A percentile compares a stretch with the other conserved stretches of the same genome.
Evolutionary conservation across 64 coral and sea anemone species (phyloP).

Genomic region (Montipora cactus): DNA sequence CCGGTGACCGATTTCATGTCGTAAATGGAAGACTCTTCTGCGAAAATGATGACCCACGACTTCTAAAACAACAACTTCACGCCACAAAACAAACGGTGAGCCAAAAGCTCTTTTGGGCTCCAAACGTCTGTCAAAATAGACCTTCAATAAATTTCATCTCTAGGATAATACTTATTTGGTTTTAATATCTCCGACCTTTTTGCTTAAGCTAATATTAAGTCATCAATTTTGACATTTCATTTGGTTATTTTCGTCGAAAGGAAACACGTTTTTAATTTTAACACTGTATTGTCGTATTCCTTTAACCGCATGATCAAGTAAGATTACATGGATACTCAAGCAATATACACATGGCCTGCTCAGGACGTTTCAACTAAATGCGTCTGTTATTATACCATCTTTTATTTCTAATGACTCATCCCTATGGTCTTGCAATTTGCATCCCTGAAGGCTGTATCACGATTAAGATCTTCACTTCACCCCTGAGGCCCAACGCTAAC

Average conservation of each 20-base stretch:
- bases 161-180: slow-evolving; percentile 77
- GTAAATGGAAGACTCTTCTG: slow-evolving; percentile 98
- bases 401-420: slow-evolving; percentile 42
- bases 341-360: slow-evolving; percentile 45
- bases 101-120: slow-evolving; percentile 6
- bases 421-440: slow-evolving; percentile 1
- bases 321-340: slow-evolving; percentile 43
- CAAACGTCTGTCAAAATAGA: slow-evolving; percentile 85
- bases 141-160: slow-evolving; percentile 75
- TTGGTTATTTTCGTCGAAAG: slow-evolving; percentile 72
- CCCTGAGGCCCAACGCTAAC: slow-evolving; percentile 66
- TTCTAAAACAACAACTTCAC: slow-evolving; percentile 89
- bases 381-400: slow-evolving; percentile 15
- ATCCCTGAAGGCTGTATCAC: background rate
- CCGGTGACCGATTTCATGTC: slow-evolving; percentile 95
- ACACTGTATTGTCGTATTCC: slow-evolving; percentile 48
- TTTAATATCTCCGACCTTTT: slow-evolving; percentile 95
- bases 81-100: slow-evolving; percentile 96
- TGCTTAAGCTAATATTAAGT: slow-evolving; percentile 93
- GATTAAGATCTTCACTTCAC: slow-evolving; percentile 69
- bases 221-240: slow-evolving; percentile 92
- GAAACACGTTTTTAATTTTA: slow-evolving; percentile 75
- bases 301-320: slow-evolving; percentile 67
- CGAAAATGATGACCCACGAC: slow-evolving; percentile 92
- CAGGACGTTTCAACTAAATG: slow-evolving; percentile 2